A percentile compares a stretch with the other conserved stretches of the same genome.
These are phyloP conservation scores for Magallana ariakensis DNA, from an alignment of 1,140 invertebrate genomes.

Conservation along the genomic window DNA sequence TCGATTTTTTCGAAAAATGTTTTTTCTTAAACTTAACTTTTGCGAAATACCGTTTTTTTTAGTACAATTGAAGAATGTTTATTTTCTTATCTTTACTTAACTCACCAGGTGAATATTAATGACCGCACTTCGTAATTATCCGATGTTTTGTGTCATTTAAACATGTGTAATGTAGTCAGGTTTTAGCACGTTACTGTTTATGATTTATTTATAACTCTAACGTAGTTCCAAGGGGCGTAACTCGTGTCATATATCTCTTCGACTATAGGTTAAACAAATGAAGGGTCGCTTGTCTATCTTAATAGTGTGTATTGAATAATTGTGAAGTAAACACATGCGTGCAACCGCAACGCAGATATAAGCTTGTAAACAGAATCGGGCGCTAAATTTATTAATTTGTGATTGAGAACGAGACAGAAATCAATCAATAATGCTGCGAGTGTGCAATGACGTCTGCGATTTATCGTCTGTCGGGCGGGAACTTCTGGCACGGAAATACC, in stretches of 20 bases:
- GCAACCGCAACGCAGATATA: background rate
- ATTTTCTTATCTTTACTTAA: conserved; percentile 12
- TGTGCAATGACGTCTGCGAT: background rate
- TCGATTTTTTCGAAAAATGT: background rate
- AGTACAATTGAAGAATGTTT: too few species aligned
- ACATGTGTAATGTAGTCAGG: conserved; percentile 29
- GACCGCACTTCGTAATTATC: conserved; percentile 30
- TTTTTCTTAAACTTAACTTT: background rate
- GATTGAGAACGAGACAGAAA: conserved; percentile 1
- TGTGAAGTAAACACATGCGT: background rate
- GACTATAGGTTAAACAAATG: conserved; percentile 8
- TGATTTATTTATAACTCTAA: conserved; percentile 43
- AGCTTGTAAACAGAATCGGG: conserved; percentile 29
- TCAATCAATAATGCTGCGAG: background rate
- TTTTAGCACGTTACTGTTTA: conserved; percentile 33
- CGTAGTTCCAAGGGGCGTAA: conserved; percentile 43
- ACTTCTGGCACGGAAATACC: conserved; percentile 11
- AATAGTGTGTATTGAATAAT: background rate
- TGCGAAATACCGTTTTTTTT: background rate
- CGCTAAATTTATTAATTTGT: conserved; percentile 29
- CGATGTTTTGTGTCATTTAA: conserved; percentile 35
- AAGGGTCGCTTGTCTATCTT: conserved; percentile 32
- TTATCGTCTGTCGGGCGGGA: background rate
- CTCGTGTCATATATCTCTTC: conserved; percentile 25
- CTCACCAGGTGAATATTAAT: conserved; percentile 23